Evolutionary conservation across 2,888 invertebrate genomes (phyloP), one percentile per base, ranked within the genome.

Genomic region (Drosophila birchii): DNA sequence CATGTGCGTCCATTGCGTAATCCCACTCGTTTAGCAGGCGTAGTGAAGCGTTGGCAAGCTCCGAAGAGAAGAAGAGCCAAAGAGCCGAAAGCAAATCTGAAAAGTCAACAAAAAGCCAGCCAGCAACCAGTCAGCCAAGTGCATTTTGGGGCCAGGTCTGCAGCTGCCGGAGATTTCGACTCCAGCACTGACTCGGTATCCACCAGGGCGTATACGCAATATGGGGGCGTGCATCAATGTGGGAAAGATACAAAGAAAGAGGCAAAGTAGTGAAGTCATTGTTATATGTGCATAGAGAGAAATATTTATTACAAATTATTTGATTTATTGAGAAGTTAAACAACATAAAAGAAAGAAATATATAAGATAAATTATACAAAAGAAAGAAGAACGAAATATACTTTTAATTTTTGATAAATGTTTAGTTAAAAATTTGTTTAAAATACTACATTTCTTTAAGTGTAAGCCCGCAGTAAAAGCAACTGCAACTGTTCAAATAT

Each of bases 1-100:
- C 88, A 83, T 84, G 86, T 89, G 90, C 90, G 90, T 88, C 71
- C 64, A 64, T 85, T 85, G 90, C 90, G 88, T 88, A 85, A 85
- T 83, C 80, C 79, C 68, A 83, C 53, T 88, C 75, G 88, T 86
- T 84, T 88, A 86, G 68, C 86, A 68, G 87, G 74, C 85, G 86
- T 87, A 80, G 78, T 82, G 70, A 85, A 82, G 86, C 86, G 76
- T 77, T 74, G 53, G 78, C 79, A 55, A 56, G 55, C 66, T 59
- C 38, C 23, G 45, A 58, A 63, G 55, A 83, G 81, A 89, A 76
- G 72, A 60, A 43, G 56, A 64, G 68, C 68, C 68, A 60, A 69
- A 69, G 51, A 53, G 51, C 36, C 51, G 34, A 76, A 58, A 73
- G 73, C 51, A 84, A 84, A 89, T 82, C 87, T 61, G 61, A 80